phyloP scores from a whole-genome alignment of 2,797 vertebrate genomes.

The Novumbra hubbsi region DNA sequence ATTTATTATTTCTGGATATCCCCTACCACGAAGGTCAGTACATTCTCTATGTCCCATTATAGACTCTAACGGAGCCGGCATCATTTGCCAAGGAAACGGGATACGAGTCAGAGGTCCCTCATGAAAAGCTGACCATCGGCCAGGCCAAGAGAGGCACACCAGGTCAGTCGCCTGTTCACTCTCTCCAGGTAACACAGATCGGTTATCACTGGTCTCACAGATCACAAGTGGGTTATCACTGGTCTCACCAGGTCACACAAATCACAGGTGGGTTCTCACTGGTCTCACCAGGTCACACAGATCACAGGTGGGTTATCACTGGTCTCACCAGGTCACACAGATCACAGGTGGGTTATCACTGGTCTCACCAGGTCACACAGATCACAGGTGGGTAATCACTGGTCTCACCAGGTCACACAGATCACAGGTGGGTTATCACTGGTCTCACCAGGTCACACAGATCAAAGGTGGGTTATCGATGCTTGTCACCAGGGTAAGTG shows the following conservation, averaged over 20 bases:
- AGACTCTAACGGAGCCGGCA: slow-evolving; percentile 88
- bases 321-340: not conserved
- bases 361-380: no score
- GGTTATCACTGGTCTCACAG: not conserved
- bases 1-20: not conserved
- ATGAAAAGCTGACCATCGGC: slow-evolving; percentile 87
- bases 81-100: slow-evolving; percentile 83
- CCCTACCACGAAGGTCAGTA: not conserved
- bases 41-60: slow-evolving; percentile 6
- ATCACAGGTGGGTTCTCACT: not conserved
- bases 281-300: no score
- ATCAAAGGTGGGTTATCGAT: not conserved
- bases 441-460: not conserved
- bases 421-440: not conserved
- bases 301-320: not conserved
- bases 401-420: not conserved
- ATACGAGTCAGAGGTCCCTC: slow-evolving; percentile 77
- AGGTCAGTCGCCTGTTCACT: slow-evolving; percentile 71
- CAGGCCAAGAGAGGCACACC: slow-evolving; percentile 94
- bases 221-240: not conserved
- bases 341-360: not conserved
- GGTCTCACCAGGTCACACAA: not conserved
- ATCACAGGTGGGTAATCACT: not conserved
- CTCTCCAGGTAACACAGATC: not conserved
- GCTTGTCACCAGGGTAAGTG: not conserved